Base-by-base conservation (phyloP, 2,113 vertebrate species). In the Reinhardtius hippoglossoides region DNA sequence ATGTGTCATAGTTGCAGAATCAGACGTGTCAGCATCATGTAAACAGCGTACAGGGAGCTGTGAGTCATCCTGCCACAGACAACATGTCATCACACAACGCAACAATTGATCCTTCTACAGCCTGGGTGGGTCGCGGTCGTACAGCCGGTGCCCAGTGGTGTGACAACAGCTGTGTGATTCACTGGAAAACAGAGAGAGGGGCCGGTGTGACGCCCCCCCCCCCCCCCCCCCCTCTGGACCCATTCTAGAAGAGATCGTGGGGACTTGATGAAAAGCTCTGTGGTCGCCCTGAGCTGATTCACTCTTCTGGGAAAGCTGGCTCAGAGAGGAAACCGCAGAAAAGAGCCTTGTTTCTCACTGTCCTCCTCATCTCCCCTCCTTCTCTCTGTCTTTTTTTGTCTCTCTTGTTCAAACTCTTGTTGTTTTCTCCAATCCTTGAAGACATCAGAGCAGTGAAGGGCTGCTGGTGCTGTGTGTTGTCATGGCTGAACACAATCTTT, bases 261-360 rank as follows among this genome's bases (percentile, higher is more conserved):
- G 91, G 83, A 70, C 60, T 31, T 67, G 85, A 92, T 84, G 80
- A 90, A 91, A 90, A 86, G 77, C 74, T 80, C 76, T 87, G 90
- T 74, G 89, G 91, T 92, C 87, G 78, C 55, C 72, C 71, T 68
- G 60, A 58, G 86, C 85, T 92, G 90, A 94, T 92, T 94, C 93
- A 90, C 87, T 84, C 80, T 92, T 92, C 89, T 94, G 90, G 89
- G 90, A 93, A 94, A 90, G 88, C 48, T 58, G 58, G 78, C 57
- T 80, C 16, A 12, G 62, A 79, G 59, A 78, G 74, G 65, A 83
- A 83, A 89, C 82, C 78, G 3, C 84, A 82, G 71, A 60, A 20
- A 60, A 20, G 55, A 66, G 74, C 60, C 57, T 72, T 7, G 48
- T 82, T 77, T 82, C 80, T 86, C 76, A 42, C 73, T 37, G 35